phyloP scores from a whole-genome alignment of 2,797 vertebrate genomes.

The Myotis planiceps region DNA sequence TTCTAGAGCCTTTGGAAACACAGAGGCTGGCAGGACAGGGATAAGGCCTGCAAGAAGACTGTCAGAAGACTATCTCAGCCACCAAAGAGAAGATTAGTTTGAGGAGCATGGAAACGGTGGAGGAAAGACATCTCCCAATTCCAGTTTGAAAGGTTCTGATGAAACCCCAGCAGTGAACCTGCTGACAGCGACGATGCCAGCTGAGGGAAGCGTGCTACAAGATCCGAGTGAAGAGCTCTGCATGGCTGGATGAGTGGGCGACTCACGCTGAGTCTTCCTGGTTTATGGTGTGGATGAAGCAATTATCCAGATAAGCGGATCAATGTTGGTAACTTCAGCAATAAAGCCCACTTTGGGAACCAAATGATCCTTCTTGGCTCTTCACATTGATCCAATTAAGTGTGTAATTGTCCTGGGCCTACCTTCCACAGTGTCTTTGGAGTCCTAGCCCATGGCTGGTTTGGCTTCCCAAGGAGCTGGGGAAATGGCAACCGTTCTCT shows the following conservation, averaged over 20 bases:
- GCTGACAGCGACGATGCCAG: not conserved
- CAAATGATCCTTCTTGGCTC: slow-evolving; percentile 41
- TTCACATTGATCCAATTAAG: slow-evolving; percentile 68
- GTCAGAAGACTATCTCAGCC: not conserved
- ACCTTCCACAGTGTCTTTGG: slow-evolving; percentile 36
- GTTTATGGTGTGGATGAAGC: slow-evolving; percentile 56
- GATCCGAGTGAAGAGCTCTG: not conserved
- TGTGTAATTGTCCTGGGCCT: slow-evolving; percentile 48
- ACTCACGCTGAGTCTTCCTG: not conserved
- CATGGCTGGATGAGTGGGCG: not conserved
- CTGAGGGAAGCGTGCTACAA: not conserved
- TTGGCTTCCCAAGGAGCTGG: slow-evolving; percentile 3
- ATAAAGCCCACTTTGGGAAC: slow-evolving; percentile 63
- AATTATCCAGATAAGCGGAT: slow-evolving; percentile 76
- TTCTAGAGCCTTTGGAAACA: not conserved
- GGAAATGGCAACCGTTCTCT: not conserved
- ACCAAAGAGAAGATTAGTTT: not conserved
- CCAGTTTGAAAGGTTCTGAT: not conserved
- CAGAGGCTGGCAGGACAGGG: not conserved
- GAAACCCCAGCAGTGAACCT: not conserved
- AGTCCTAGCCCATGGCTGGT: not conserved
- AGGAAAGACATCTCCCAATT: not conserved
- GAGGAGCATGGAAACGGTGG: not conserved
- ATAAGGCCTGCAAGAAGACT: not conserved
- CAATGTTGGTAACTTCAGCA: slow-evolving; percentile 70